phyloP scores from a whole-genome alignment of 1,140 invertebrate species.

The Drosophila aff. region DNA sequence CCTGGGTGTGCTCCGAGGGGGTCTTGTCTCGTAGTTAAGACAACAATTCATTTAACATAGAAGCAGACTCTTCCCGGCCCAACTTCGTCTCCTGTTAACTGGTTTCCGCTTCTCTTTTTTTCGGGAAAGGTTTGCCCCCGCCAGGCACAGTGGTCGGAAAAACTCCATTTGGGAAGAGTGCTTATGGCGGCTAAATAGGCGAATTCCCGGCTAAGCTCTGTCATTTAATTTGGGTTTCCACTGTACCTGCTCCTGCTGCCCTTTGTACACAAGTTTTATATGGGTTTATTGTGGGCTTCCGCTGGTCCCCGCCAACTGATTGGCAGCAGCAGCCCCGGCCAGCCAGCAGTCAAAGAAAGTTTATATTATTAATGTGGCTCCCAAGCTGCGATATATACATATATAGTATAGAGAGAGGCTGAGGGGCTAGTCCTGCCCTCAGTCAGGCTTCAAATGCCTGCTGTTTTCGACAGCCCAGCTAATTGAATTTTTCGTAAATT shows the following conservation, averaged over 20 bases:
- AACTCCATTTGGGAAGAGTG: conserved; percentile 9
- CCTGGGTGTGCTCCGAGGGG: conserved; percentile 15
- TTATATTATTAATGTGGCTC: conserved; percentile 69
- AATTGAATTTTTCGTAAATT: conserved; percentile 78
- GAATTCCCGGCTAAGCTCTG: conserved; percentile 13
- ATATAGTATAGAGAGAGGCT: background rate
- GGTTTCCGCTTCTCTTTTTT: conserved; percentile 19
- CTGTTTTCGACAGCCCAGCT: conserved; percentile 74
- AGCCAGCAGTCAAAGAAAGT: conserved; percentile 58
- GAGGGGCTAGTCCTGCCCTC: conserved; percentile 18
- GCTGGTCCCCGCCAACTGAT: conserved; percentile 47
- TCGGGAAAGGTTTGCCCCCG: conserved; percentile 61
- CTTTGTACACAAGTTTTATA: conserved; percentile 69
- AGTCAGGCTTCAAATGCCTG: conserved; percentile 43
- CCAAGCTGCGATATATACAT: background rate
- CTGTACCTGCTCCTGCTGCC: conserved; percentile 24
- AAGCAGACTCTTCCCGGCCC: conserved; percentile 51
- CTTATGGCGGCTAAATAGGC: conserved; percentile 16
- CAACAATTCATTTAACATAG: conserved; percentile 83
- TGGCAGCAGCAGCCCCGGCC: conserved; percentile 53
- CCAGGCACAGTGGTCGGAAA: conserved; percentile 54
- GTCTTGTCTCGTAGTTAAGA: conserved; percentile 74
- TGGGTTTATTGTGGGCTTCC: conserved; percentile 75
- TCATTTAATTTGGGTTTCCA: conserved; percentile 19
- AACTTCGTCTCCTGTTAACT: conserved; percentile 39